Base-by-base conservation (phyloP, 2,888 invertebrate species). In the Odontothrips loti region DNA sequence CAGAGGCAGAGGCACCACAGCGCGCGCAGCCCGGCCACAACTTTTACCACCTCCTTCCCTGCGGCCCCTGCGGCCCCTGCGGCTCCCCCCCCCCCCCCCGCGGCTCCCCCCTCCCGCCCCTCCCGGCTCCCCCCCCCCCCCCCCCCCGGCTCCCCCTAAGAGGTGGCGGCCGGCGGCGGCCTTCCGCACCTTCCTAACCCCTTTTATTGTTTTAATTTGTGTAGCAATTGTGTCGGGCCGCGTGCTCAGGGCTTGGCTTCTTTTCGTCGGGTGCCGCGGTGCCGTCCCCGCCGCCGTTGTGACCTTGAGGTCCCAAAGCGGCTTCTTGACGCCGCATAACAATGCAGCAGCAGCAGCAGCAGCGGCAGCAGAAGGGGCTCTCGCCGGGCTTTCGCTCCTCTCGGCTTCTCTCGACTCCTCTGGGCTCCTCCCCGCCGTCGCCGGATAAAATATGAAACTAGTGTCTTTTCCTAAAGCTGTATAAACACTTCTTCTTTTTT, bases 191-290 rank as follows among this genome's bases (percentile, higher is more conserved):
- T 20, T 15, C 15, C 23, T 75, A 27, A 27, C 27, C 23, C 68
- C 68, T 27, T 75, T 75, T 27, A 23, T 75, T 75, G 68, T 75
- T 75, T 75, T 75, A 75, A 75, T 75, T 75, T 75, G 68, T 75
- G 68, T 75, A 75, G 27, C 68, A 75, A 75, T 75, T 75, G 68
- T 75, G 68, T 23, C 8, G 68, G 11, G 27, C 9, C 68, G 23
- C 68, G n/a, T n/a, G n/a, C n/a, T n/a, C n/a, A n/a, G n/a, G n/a
- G n/a, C n/a, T n/a, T n/a, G n/a, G n/a, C n/a, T n/a, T n/a, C n/a
- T n/a, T n/a, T n/a, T n/a, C n/a, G 51, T 51, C 51, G 48, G 48
- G 12, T 11, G 48, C 12, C 48, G 51, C 51, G 20, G 15, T 20
- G 68, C 63, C 11, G 68, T 23, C 23, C 63, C 63, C 4, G 68